Evolutionary conservation across 2,888 invertebrate species (phyloP), one percentile per base, ranked within the genome.

Genomic region (Incurvaria masculella): DNA sequence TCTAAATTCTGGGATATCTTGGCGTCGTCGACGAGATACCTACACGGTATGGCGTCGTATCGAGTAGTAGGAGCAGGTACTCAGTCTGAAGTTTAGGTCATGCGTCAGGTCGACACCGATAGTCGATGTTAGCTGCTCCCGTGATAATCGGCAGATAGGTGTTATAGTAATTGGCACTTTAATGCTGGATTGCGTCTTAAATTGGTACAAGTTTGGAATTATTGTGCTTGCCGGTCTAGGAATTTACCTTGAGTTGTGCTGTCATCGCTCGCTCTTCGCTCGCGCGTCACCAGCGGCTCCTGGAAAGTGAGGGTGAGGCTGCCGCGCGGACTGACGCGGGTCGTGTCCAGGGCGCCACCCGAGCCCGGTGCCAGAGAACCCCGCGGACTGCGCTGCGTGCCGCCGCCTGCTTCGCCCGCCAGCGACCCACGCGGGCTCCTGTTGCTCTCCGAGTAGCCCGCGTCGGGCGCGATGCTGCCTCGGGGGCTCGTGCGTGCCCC

Each of bases 261-360:
- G 53, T 84, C 84, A 54, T 83, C 83, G 53, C 83, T 84, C 1
- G 82, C 72, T 52, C 83, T 69, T 55, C 84, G 71, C 56, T 81
- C 81, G 51, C 69, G 71, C 1, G 80, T 72, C 1, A 80, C 76
- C 46, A 78, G 57, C 14, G 84, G 84, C 53, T 84, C 83, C 65
- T 83, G 83, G 58, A 84, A 84, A 1, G 83, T 84, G 49, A 84
- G 61, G 1, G 83, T 83, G 46, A 84, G 59, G 57, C 83, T 83
- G 27, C 83, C 83, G 51, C 83, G 68, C 1, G 83, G 82, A 58
- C 82, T 83, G 19, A 80, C 60, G 44, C 69, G 67, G 1, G 72
- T 65, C 1, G 66, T 56, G 14, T 79, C 79, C 21, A 62, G 57
- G 5, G 73, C 73, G 2, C 66, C 67, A 1, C 76, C 58, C 11